These are phyloP conservation scores for Lithophane leautieri DNA, from an alignment of 2,888 invertebrate genomes.

Conservation along the genomic window DNA sequence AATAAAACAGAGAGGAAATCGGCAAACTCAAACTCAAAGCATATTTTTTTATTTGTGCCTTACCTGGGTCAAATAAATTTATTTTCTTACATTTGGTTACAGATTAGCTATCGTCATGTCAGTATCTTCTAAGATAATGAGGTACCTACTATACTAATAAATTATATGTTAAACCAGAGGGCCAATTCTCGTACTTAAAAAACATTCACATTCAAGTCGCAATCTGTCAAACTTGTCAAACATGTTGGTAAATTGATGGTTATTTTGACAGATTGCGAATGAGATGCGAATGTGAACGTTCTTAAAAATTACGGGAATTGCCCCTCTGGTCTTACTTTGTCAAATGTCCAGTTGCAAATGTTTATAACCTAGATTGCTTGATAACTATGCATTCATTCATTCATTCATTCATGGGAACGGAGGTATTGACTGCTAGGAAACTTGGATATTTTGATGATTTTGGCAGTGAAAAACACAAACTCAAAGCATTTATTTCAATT, in stretches of 20 bases:
- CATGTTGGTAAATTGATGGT: too few species aligned
- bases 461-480: neutral
- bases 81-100: too few species aligned
- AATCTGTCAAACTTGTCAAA: too few species aligned
- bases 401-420: too few species aligned
- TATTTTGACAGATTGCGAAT: too few species aligned
- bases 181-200: too few species aligned
- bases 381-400: neutral
- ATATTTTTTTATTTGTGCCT: too few species aligned
- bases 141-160: constrained; percentile 11
- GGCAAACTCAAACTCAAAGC: too few species aligned
- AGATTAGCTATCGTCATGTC: constrained; percentile 5
- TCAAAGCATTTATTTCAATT: neutral
- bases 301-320: too few species aligned
- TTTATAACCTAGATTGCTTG: neutral
- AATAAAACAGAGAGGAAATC: neutral
- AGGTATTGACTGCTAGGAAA: constrained; percentile 17
- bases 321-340: constrained; percentile 1
- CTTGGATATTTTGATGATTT: neutral
- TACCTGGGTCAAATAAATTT: too few species aligned
- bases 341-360: neutral
- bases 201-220: too few species aligned
- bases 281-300: too few species aligned
- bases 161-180: constrained; percentile 20
- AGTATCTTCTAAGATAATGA: constrained; percentile 6